Evolutionary conservation across 2,797 vertebrate species (phyloP).

Genomic region (Falco berigora): DNA sequence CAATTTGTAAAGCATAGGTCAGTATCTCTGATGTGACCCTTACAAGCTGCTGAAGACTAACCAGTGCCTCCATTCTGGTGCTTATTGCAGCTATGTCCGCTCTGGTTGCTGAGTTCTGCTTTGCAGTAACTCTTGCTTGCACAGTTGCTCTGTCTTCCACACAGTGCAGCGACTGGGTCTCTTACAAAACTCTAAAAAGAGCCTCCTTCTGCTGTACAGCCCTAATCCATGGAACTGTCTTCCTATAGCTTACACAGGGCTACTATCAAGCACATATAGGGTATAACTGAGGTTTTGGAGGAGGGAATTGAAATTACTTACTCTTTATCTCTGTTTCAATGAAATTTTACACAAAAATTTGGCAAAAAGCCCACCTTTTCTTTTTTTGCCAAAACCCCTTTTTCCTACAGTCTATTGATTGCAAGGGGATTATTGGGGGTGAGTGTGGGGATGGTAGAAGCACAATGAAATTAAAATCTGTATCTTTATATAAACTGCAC

Average conservation of each 20-base stretch:
- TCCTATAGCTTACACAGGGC: neutral
- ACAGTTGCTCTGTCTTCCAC: neutral
- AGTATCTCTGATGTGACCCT: neutral
- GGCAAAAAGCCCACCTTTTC: no score
- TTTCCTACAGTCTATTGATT: neutral
- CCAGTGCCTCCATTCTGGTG: neutral
- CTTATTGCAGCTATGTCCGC: neutral
- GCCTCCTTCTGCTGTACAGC: neutral
- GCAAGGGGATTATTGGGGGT: neutral
- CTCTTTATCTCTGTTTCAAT: neutral
- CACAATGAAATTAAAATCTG: neutral
- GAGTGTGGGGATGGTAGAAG: neutral
- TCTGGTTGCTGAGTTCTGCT: neutral
- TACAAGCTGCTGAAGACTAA: neutral
- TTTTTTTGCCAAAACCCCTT: no score
- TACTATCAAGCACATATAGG: neutral
- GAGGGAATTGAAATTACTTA: neutral
- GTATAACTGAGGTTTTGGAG: neutral
- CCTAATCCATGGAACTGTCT: neutral
- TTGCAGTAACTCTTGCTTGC: neutral
- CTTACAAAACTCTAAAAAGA: neutral
- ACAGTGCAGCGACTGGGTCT: neutral
- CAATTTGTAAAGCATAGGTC: neutral
- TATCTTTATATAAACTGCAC: neutral
- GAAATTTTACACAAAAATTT: neutral